Conservation (phyloP, 2,888 invertebrate genomes). For the Aspidapion aeneum region DNA sequence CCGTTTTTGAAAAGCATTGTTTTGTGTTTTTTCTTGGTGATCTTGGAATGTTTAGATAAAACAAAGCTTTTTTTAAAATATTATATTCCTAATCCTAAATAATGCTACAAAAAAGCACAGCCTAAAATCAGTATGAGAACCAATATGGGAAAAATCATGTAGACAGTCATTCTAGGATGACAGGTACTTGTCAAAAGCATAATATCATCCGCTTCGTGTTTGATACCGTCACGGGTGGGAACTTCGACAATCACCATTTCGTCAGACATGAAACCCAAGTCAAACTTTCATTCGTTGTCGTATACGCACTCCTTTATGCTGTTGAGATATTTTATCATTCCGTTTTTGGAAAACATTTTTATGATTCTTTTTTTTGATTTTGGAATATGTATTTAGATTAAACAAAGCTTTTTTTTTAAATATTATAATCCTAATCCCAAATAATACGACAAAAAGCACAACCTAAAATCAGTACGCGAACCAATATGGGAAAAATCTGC, state of each 20-base stretch:
- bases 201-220: constrained; percentile 69
- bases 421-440: too few relatives aligned
- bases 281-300: constrained; percentile 72
- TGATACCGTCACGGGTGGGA: constrained; percentile 76
- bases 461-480: constrained; percentile 69
- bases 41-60: too few relatives aligned
- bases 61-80: too few relatives aligned
- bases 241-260: constrained; percentile 83
- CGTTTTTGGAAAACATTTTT: too few relatives aligned
- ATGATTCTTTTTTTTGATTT: too few relatives aligned
- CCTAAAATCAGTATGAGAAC: constrained; percentile 71
- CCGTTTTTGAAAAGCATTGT: too few relatives aligned
- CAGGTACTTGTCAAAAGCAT: constrained; percentile 72
- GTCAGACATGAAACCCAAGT: constrained; percentile 66
- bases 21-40: too few relatives aligned
- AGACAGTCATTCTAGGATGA: constrained; percentile 74
- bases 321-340: too few relatives aligned
- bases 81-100: too few relatives aligned
- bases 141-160: constrained; percentile 75
- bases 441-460: constrained; percentile 70
- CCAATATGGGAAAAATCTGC: constrained; percentile 73
- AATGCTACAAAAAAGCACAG: constrained; percentile 82
- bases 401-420: too few relatives aligned
- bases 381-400: too few relatives aligned
- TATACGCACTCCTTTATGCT: constrained; percentile 69